A percentile compares a stretch with the other conserved stretches of the same genome.
These are phyloP conservation scores for Isichthys henryi DNA, from an alignment of 2,113 vertebrate genomes.

Conservation along the genomic window DNA sequence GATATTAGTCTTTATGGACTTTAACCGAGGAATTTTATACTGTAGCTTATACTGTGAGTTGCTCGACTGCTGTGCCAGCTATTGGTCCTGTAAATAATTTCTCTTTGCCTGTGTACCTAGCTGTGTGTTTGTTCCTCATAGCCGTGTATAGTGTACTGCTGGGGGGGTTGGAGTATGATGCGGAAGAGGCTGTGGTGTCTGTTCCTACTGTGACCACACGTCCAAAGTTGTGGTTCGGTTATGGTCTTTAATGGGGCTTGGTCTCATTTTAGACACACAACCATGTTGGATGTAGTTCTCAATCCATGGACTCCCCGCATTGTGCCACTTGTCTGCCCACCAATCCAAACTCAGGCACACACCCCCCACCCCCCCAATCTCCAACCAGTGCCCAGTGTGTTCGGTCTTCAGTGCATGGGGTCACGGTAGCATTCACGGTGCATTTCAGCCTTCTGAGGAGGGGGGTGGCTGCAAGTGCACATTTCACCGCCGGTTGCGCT, in stretches of 20 bases:
- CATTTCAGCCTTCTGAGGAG: constrained; percentile 23
- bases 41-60: not conserved
- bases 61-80: not conserved
- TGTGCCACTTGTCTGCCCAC: constrained; percentile 41
- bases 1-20: not conserved
- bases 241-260: constrained; percentile 50
- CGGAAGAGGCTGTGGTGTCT: not conserved
- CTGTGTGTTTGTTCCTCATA: not conserved
- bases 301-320: not conserved
- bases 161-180: not conserved
- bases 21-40: not conserved
- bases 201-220: not conserved
- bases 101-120: not conserved
- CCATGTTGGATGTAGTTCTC: constrained; percentile 33
- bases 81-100: not conserved
- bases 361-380: not conserved
- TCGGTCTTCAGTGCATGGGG: not conserved
- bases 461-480: constrained; percentile 22
- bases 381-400: not conserved
- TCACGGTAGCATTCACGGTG: not conserved
- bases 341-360: constrained; percentile 35
- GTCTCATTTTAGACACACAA: constrained; percentile 57
- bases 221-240: not conserved
- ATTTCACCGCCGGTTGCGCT: constrained; percentile 53
- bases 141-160: not conserved